A percentile compares a stretch with the other conserved stretches of the same genome.
Evolutionary conservation across 2,113 vertebrate species (phyloP).

Genomic region (Nothoprocta pentlandii): DNA sequence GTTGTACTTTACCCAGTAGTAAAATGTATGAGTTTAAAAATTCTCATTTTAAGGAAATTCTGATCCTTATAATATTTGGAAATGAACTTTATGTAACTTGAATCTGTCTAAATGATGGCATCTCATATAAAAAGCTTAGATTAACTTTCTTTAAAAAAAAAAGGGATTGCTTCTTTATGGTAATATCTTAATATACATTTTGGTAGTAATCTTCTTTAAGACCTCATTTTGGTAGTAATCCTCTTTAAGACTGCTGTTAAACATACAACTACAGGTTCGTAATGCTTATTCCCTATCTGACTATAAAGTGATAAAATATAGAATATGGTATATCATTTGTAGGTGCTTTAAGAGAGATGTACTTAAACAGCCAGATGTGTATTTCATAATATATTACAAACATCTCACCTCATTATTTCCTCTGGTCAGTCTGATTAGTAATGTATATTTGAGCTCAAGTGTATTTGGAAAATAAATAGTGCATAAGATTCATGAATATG

Average conservation of each 20-base stretch:
- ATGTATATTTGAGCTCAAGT: slow-evolving; percentile 40
- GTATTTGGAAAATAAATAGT: slow-evolving; percentile 61
- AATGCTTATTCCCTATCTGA: not conserved
- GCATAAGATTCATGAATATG: slow-evolving; percentile 60
- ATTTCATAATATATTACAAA: slow-evolving; percentile 53
- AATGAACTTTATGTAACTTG: not conserved
- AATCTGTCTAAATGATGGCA: not conserved
- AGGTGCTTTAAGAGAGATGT: slow-evolving; percentile 17
- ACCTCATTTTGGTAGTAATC: not conserved
- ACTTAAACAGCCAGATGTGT: not conserved
- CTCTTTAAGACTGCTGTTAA: not conserved
- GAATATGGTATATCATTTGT: not conserved
- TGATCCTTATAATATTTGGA: not conserved
- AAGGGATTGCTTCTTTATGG: not conserved
- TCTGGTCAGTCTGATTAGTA: slow-evolving; percentile 35
- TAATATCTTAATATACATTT: not conserved
- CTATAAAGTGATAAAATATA: slow-evolving; percentile 21
- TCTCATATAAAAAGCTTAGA: not conserved
- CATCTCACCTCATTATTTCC: slow-evolving; percentile 32
- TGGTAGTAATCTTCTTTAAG: not conserved
- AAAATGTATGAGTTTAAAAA: not conserved
- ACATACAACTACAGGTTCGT: not conserved
- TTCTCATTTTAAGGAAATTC: not conserved
- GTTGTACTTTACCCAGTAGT: not conserved
- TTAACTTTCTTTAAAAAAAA: not conserved